Base-by-base conservation (phyloP, 2,113 vertebrate species). In the Apteryx mantelli region DNA sequence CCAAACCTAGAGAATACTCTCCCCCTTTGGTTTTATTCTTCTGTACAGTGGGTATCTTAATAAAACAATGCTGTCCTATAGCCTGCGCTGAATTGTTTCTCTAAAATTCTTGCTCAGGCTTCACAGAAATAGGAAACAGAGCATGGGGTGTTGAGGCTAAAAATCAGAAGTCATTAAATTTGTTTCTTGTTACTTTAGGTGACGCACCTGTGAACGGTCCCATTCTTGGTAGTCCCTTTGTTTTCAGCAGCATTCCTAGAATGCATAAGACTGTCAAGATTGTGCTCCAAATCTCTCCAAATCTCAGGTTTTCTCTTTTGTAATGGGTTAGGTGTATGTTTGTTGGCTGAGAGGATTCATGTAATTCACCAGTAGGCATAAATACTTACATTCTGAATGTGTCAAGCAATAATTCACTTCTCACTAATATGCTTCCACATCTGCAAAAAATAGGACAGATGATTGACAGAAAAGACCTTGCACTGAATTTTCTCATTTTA, bases 201-300 rank as follows among this genome's bases (percentile, higher is more conserved):
- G 36, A 38, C 36, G 36, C 36, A 38, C 36, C 25, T 63, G 42
- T 28, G 48, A 53, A 38, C 0, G 0, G 28, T 55, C 20, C 14
- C 25, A 21, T 86, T 85, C 38, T 52, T 52, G 15, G 5, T 68
- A 55, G 64, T 76, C 32, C 9, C 17, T 55, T 82, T 34, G 30
- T 50, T 93, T 95, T 76, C 42, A 76, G 6, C 8, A 38, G 14
- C 18, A 38, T 32, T 36, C n/a, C 38, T 40, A 34, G 26, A 65
- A 79, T 0, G 1, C 42, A 28, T 48, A 6, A 40, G 28, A 9
- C 19, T 36, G 16, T 8, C 25, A 30, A 8, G 7, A 13, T 69
- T 28, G 16, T 42, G 42, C 8, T 69, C n/a, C 52, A 24, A 69
- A 42, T 28, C 53, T 61, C 9, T 66, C 55, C 68, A 63, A 13